Percentiles rank a stretch among this genome's conserved stretches.
Conservation (phyloP, 1,140 invertebrate genomes). For the Glomeris maerens region DNA sequence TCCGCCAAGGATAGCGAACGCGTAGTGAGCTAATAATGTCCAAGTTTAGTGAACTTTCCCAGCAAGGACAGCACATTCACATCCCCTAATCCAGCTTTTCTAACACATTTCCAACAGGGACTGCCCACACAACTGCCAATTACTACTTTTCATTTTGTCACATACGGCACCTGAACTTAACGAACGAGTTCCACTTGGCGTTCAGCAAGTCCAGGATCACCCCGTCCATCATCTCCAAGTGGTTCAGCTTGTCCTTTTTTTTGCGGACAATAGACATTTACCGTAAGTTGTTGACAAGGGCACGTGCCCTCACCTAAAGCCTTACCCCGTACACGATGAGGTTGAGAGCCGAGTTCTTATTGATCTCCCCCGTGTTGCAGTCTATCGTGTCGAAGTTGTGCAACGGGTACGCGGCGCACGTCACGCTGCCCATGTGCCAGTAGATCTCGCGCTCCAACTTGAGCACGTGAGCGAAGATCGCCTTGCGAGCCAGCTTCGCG, state of each 20-base stretch:
- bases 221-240: conserved; percentile 90
- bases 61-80: background rate
- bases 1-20: too few species aligned
- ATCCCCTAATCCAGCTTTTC: too few species aligned
- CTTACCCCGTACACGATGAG: conserved; percentile 94
- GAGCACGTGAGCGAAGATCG: conserved; percentile 91
- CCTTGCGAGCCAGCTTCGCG: conserved; percentile 78
- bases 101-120: too few species aligned
- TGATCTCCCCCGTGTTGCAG: conserved; percentile 73
- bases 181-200: conserved; percentile 96
- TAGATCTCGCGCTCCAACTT: conserved; percentile 90
- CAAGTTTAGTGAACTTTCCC: background rate
- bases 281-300: too few species aligned
- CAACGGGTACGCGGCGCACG: conserved; percentile 92
- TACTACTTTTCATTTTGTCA: background rate
- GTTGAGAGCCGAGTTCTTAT: conserved; percentile 84
- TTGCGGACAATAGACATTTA: too few species aligned
- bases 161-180: conserved; percentile 53
- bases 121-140: too few species aligned
- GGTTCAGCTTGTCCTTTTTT: conserved; percentile 82
- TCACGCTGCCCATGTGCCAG: conserved; percentile 91
- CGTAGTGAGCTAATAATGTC: conserved; percentile 7
- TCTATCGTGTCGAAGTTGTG: conserved; percentile 92
- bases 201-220: conserved; percentile 83
- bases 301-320: background rate